These are phyloP conservation scores for Bhutanitis thaidina DNA, from an alignment of 2,888 invertebrate genomes.

Conservation along the genomic window DNA sequence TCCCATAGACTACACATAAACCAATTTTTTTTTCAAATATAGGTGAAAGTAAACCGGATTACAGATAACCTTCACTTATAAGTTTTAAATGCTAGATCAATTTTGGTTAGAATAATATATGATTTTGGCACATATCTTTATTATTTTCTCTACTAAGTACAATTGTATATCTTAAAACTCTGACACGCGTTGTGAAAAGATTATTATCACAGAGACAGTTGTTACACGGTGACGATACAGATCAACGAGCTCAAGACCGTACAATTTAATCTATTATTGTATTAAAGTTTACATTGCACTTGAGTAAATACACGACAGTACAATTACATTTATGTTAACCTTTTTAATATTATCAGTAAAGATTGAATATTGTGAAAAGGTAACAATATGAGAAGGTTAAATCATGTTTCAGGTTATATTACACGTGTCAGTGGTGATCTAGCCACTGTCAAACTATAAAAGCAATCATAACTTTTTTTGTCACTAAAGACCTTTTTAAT, in stretches of 20 bases:
- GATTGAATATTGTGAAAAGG: no score
- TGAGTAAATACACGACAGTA: conserved; percentile 2
- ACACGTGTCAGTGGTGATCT: no score
- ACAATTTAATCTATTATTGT: conserved; percentile 4
- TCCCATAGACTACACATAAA: no score
- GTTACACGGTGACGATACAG: conserved; percentile 26
- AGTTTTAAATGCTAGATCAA: no score
- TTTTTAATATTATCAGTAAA: conserved; percentile 2
- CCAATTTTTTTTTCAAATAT: no score
- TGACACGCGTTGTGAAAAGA: conserved; percentile 41
- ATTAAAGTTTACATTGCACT: conserved; percentile 4
- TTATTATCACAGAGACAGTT: conserved; percentile 58
- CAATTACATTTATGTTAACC: not conserved
- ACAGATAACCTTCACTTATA: no score
- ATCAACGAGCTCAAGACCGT: conserved; percentile 17
- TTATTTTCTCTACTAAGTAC: not conserved
- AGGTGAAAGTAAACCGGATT: no score
- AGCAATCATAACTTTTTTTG: not conserved
- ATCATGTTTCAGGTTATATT: not conserved
- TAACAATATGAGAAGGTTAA: no score
- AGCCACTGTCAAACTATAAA: no score
- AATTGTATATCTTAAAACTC: conserved; percentile 31
- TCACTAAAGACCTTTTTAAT: no score
- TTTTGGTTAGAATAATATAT: not conserved
- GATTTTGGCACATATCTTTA: conserved; percentile 8